phyloP scores from a whole-genome alignment of 1,140 invertebrate genomes.

The Cherax quadricarinatus region DNA sequence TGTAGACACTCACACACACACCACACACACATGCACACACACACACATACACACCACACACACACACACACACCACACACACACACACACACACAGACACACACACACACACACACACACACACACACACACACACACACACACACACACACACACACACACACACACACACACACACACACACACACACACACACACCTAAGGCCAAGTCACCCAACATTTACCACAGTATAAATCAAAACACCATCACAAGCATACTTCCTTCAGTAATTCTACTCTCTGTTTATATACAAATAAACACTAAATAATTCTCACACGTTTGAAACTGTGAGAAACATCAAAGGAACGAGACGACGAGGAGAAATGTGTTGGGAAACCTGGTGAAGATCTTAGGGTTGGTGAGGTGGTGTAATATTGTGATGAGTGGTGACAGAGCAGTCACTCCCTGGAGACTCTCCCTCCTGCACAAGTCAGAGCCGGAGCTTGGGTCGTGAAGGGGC shows the following conservation, averaged over 20 bases:
- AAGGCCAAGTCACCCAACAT: not conserved
- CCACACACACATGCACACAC: too few species aligned
- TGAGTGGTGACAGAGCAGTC: not conserved
- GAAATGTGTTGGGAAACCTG: not conserved
- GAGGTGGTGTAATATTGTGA: not conserved
- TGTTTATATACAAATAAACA: not conserved
- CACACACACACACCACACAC: too few species aligned
- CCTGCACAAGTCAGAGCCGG: not conserved
- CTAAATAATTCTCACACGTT: not conserved
- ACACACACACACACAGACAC: too few species aligned
- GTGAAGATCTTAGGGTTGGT: not conserved
- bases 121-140: too few species aligned
- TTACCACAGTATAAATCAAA: not conserved
- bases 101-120: too few species aligned
- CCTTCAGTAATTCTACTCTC: not conserved
- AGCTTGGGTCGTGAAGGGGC: not conserved
- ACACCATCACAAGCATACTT: not conserved
- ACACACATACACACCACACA: too few species aligned
- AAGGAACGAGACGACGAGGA: not conserved
- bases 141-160: not conserved
- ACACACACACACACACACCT: not conserved
- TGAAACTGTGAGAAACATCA: conserved; percentile 1
- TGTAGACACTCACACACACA: too few species aligned
- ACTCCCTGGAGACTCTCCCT: not conserved
- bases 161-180: not conserved